phyloP scores from a whole-genome alignment of 2,888 invertebrate species.

The Gortyna flavago region DNA sequence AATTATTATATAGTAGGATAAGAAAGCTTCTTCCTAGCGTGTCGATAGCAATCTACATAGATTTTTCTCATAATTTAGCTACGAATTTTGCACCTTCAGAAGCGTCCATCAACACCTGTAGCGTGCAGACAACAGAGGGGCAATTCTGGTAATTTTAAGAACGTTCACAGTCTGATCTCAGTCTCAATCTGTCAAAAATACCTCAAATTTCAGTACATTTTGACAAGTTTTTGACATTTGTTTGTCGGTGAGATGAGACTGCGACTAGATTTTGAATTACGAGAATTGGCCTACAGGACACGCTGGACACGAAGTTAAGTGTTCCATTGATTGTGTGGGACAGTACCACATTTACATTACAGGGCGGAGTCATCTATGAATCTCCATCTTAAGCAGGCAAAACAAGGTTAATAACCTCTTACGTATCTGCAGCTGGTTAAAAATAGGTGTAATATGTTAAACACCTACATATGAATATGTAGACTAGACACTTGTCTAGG shows the following conservation, averaged over 20 bases:
- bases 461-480: background rate
- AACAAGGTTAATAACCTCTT: background rate
- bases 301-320: background rate
- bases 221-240: too few species aligned
- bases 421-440: background rate
- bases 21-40: background rate
- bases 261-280: too few species aligned
- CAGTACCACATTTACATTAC: background rate
- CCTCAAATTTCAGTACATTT: too few species aligned
- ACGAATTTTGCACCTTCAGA: too few species aligned
- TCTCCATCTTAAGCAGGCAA: background rate
- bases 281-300: too few species aligned
- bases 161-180: too few species aligned
- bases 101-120: background rate
- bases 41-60: background rate
- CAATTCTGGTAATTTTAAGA: too few species aligned
- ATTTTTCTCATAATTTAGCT: background rate
- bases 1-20: too few species aligned
- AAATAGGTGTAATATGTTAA: background rate
- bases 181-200: too few species aligned
- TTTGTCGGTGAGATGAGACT: too few species aligned
- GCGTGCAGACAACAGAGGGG: background rate
- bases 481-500: constrained; percentile 22
- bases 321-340: background rate
- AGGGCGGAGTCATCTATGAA: background rate